Conservation (phyloP, 2,797 vertebrate genomes). For the Labeo calbasu region DNA sequence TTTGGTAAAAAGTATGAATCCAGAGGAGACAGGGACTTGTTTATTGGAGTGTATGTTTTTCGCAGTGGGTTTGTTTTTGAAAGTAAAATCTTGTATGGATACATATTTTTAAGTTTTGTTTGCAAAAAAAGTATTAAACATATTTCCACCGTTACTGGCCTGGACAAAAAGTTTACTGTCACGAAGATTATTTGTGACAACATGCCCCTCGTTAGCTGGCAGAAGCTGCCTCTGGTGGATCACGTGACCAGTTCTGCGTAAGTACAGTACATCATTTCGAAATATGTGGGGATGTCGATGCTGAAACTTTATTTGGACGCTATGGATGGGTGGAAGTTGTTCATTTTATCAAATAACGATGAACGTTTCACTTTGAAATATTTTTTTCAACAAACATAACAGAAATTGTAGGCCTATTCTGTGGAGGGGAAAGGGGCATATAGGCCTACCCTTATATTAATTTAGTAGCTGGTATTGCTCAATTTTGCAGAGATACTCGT, state of each 20-base stretch:
- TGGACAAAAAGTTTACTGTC: too few species aligned
- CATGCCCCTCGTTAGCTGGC: not conserved
- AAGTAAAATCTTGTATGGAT: not conserved
- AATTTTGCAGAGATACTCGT: not conserved
- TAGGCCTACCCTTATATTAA: not conserved
- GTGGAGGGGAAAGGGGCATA: not conserved
- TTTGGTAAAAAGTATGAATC: not conserved
- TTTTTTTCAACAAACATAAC: not conserved
- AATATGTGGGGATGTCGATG: not conserved
- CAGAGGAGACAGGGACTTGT: not conserved
- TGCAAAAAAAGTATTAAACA: not conserved
- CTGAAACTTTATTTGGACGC: not conserved
- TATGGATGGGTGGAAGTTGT: not conserved
- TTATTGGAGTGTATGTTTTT: not conserved
- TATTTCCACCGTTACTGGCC: not conserved
- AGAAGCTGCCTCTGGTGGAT: not conserved
- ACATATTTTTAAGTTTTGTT: not conserved
- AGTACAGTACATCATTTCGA: not conserved
- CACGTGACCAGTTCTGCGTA: not conserved
- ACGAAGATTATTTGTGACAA: not conserved
- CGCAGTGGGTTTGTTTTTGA: not conserved
- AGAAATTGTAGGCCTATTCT: not conserved
- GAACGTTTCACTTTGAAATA: not conserved
- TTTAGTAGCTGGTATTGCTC: not conserved
- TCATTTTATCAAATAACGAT: not conserved